A percentile compares a stretch with the other conserved stretches of the same genome.
phyloP scores from a whole-genome alignment of 1,140 invertebrate species.

The Heliconius eleuchia region DNA sequence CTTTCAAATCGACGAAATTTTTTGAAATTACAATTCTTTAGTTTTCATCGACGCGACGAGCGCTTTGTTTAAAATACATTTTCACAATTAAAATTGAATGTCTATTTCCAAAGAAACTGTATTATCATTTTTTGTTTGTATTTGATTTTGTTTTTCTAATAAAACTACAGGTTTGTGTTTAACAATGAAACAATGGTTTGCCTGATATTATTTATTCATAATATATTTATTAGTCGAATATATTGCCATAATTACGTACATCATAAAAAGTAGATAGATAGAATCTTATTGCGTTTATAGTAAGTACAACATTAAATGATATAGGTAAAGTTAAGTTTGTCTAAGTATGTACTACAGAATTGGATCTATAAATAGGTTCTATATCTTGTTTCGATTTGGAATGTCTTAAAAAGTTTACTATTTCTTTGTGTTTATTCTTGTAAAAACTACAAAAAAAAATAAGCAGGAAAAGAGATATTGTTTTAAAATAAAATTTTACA shows the following conservation, averaged over 20 bases:
- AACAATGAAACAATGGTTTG: not conserved
- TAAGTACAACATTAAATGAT: constrained; percentile 13
- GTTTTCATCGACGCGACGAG: too few species aligned
- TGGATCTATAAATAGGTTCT: constrained; percentile 1
- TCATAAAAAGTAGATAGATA: not conserved
- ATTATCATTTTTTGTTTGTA: too few species aligned
- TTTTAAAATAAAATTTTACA: not conserved
- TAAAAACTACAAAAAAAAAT: too few species aligned
- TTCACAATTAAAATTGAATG: too few species aligned
- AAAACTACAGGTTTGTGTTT: not conserved
- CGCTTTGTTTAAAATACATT: too few species aligned
- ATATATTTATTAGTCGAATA: constrained; percentile 13
- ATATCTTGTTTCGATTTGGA: not conserved
- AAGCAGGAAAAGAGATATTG: too few species aligned
- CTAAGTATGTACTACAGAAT: constrained; percentile 8
- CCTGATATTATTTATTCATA: constrained; percentile 11
- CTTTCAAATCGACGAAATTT: too few species aligned
- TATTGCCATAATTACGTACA: constrained; percentile 8
- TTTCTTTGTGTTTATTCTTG: not conserved
- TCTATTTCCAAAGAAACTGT: too few species aligned
- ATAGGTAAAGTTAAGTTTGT: not conserved
- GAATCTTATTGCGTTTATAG: constrained; percentile 11
- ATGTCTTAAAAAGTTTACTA: not conserved
- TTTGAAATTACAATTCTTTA: too few species aligned
- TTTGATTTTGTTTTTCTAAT: too few species aligned